These are phyloP conservation scores for Onychomys leucogaster DNA, from an alignment of 2,797 vertebrate species.

Conservation along the genomic window DNA sequence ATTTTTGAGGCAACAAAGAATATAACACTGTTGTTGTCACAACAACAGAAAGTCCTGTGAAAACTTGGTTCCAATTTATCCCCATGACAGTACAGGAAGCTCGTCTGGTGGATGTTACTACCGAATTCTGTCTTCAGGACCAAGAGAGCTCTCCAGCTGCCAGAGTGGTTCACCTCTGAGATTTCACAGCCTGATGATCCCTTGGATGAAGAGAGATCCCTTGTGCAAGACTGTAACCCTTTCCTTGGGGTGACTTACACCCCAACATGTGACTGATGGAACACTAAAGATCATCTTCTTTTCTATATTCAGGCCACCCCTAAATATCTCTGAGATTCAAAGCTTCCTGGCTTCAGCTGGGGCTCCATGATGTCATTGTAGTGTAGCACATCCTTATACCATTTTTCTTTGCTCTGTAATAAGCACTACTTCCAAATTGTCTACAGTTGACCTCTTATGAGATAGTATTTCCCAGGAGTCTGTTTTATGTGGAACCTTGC, in stretches of 20 bases:
- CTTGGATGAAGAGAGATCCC: not conserved
- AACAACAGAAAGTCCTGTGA: not conserved
- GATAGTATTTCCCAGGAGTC: not conserved
- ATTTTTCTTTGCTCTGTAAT: not conserved
- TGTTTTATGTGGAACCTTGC: not conserved
- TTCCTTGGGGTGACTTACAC: not conserved
- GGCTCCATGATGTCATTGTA: not conserved
- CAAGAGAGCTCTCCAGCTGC: not conserved
- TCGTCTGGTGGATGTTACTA: not conserved
- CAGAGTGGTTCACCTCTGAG: not conserved
- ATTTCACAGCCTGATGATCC: not conserved
- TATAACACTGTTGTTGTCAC: not conserved
- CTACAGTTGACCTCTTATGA: not conserved
- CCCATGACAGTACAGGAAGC: not conserved
- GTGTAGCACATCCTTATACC: not conserved
- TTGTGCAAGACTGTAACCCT: not conserved
- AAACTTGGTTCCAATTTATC: not conserved
- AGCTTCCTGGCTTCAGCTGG: not conserved
- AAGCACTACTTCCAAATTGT: not conserved
- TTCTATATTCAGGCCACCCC: not conserved
- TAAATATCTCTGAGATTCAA: not conserved
- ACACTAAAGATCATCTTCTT: not conserved
- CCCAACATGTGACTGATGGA: too few relatives aligned
- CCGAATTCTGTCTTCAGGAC: not conserved
- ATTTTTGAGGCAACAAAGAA: not conserved